Evolutionary conservation across 2,113 vertebrate species (phyloP).

Genomic region (Oryctolagus cuniculus): DNA sequence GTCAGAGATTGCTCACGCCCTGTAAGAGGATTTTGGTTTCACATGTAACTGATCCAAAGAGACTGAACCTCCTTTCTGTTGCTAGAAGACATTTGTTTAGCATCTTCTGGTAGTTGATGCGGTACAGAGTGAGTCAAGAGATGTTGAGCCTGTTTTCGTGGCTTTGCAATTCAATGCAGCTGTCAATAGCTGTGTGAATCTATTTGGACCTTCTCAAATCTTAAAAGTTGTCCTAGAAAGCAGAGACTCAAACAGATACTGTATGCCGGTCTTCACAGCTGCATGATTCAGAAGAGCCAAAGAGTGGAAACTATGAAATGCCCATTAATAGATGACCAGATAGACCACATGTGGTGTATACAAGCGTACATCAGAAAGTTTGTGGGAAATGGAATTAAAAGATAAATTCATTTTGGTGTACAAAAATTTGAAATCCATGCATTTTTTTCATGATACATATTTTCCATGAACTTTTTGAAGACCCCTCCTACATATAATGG

Average conservation of each 20-base stretch:
- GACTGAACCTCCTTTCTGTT: neutral
- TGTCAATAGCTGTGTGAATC: neutral
- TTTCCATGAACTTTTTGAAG: too few relatives aligned
- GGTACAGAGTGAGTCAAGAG: neutral
- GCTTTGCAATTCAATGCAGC: neutral
- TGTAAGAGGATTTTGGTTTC: neutral
- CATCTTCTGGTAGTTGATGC: neutral
- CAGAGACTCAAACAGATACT: neutral
- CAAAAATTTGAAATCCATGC: too few relatives aligned
- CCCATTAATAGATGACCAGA: neutral
- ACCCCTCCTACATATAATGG: neutral
- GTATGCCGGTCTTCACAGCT: neutral
- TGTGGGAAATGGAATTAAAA: too few relatives aligned
- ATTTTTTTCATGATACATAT: too few relatives aligned
- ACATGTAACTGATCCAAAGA: conserved; percentile 48
- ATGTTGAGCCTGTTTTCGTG: neutral
- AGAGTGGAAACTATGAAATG: neutral
- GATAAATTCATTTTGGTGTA: too few relatives aligned
- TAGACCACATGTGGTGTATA: neutral
- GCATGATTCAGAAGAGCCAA: neutral
- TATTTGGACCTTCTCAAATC: neutral
- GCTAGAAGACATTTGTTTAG: conserved; percentile 24
- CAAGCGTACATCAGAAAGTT: too few relatives aligned
- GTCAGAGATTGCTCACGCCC: neutral
- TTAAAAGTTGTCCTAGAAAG: neutral